Evolutionary conservation across 2,797 vertebrate species (phyloP).

Genomic region (Naso thynnoides): DNA sequence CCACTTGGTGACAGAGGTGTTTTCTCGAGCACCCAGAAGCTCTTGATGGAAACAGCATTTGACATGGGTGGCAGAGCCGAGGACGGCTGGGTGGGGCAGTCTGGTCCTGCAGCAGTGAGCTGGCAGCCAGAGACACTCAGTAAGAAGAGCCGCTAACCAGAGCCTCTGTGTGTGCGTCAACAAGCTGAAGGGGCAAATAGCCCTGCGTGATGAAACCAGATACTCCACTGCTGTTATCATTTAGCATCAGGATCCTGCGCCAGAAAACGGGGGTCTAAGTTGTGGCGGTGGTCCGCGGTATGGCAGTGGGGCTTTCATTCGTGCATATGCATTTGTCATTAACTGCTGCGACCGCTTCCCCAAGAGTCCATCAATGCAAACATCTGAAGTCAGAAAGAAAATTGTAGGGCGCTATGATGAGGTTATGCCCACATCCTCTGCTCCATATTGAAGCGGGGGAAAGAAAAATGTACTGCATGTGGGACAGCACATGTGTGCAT

Average conservation of each 20-base stretch:
- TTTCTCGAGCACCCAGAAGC: constrained; percentile 32
- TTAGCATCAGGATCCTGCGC: constrained; percentile 64
- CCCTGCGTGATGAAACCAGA: constrained; percentile 68
- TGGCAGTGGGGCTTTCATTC: constrained; percentile 64
- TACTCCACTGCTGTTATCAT: constrained; percentile 77
- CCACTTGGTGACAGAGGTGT: constrained; percentile 49
- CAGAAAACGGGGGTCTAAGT: constrained; percentile 59
- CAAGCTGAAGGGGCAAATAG: constrained; percentile 42
- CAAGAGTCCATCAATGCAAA: constrained; percentile 57
- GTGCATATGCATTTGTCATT: constrained; percentile 76
- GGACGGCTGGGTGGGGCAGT: constrained; percentile 51
- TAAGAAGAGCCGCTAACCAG: constrained; percentile 48
- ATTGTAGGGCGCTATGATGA: constrained; percentile 43
- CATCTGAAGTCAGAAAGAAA: constrained; percentile 56
- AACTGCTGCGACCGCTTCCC: constrained; percentile 54
- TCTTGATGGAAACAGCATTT: constrained; percentile 55
- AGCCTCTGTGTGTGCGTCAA: constrained; percentile 57
- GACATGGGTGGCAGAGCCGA: constrained; percentile 50
- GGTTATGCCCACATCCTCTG: constrained; percentile 61
- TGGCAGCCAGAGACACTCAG: constrained; percentile 56
- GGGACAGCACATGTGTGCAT: constrained; percentile 17
- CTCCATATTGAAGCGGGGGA: constrained; percentile 27
- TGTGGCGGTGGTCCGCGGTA: constrained; percentile 61
- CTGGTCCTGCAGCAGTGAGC: constrained; percentile 56
- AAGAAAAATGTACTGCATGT: constrained; percentile 28